Evolutionary conservation across 1,140 invertebrate genomes (phyloP).

Genomic region (Holcopasites calliopsidis): DNA sequence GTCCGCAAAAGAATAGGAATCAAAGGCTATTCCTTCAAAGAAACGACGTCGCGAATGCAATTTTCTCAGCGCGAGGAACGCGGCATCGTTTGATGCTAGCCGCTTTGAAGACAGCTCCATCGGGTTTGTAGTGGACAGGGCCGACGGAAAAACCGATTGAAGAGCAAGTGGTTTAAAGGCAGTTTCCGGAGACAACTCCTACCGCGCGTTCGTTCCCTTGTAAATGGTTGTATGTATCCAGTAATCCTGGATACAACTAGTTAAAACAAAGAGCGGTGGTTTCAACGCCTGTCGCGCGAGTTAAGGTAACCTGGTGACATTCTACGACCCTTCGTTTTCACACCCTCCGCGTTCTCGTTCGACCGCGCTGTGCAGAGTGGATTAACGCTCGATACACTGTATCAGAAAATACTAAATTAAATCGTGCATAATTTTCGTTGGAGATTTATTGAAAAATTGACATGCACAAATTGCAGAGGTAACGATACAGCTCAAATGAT

Average conservation of each 20-base stretch:
- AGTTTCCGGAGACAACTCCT: slow-evolving; percentile 27
- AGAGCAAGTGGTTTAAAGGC: slow-evolving; percentile 20
- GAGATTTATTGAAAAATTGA: too few species aligned
- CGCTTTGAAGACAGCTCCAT: slow-evolving; percentile 7
- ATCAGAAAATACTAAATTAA: too few species aligned
- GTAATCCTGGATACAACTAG: slow-evolving; percentile 42
- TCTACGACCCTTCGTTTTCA: neutral
- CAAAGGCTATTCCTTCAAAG: neutral
- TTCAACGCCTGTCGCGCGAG: slow-evolving; percentile 18
- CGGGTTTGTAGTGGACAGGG: neutral
- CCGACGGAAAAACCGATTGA: slow-evolving; percentile 22
- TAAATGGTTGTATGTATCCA: slow-evolving; percentile 19
- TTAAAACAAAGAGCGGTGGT: slow-evolving; percentile 32
- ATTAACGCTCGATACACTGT: neutral
- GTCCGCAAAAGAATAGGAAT: neutral
- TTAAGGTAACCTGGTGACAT: slow-evolving; percentile 31
- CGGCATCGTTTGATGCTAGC: neutral
- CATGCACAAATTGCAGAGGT: too few species aligned
- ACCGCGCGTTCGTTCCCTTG: neutral
- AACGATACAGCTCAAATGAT: too few species aligned
- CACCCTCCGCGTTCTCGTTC: neutral
- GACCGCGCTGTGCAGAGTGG: neutral
- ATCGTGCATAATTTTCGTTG: too few species aligned
- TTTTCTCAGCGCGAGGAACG: neutral
- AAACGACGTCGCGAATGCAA: neutral